Base-by-base conservation (phyloP, 2,888 invertebrate genomes). In the Elegia similella region DNA sequence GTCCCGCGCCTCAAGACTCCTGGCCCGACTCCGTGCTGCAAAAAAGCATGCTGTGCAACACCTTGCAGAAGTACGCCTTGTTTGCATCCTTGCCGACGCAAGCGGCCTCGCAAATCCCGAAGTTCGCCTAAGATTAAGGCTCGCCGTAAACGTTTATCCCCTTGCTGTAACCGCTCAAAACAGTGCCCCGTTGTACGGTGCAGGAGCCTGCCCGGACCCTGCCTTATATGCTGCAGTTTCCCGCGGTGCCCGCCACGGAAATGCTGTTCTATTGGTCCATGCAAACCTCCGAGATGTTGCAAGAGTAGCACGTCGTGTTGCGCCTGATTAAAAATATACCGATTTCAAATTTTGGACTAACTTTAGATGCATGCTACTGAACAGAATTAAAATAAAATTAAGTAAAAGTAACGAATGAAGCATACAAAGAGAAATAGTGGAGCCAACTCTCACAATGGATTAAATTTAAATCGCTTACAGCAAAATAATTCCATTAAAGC, bases 1-100 rank as follows among this genome's bases (percentile, higher is more conserved):
- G 61, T 63, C 30, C 56, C 56, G 23, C 59, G 65, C 15, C 63
- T 61, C 50, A 56, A 42, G 23, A 55, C 57, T 10, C 63, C 63
- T 47, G 62, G 54, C 42, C 55, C 66, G 34, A 54, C 54, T 15
- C 55, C 56, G 0, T 66, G 64, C 47, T 65, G 62, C 54, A 52
- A 23, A 32, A 55, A 65, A 54, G 72, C 75, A 30, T 76, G 77
- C 53, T 76, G 77, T 52, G 56, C 60, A 17, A 53, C 59, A 32
- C 76, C 78, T 23, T 86, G 85, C 62, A 74, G 64, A 59, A 83
- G 82, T 63, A 75, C 80, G 7, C 86, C 84, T 7, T 88, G 88
- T 54, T 53, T 85, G 38, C 74, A 80, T 12, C 82, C 78, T 2
- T 88, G 89, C 60, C 81, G 84, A 17, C 78, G 80, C 12, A 82